Evolutionary conservation across 2,797 vertebrate genomes (phyloP), one percentile per base, ranked within the genome.

Genomic region (Pampus argenteus): DNA sequence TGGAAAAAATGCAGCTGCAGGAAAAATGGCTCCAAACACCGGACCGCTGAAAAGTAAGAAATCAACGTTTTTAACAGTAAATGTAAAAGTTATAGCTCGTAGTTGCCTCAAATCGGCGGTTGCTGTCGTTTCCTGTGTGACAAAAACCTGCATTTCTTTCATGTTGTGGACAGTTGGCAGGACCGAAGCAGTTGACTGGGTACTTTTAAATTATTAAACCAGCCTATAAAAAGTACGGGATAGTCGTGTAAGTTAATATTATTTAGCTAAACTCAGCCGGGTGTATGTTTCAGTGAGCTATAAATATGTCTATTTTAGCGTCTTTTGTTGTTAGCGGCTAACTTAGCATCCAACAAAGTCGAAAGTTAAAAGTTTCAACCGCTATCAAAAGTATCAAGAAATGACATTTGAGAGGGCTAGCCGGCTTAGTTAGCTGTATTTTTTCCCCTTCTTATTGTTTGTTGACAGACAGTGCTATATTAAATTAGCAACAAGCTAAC

Each of bases 1-100:
- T 78, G 90, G 93, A 93, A 89, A 83, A 79, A 90, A 91, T 91
- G 91, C 91, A 92, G 88, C 91, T 89, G 90, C 89, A 88, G 86
- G 89, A 92, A 92, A 91, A 94, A 94, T 94, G 93, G 91, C 88
- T 89, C 84, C 89, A 91, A 87, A 91, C 86, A 73, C 84, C 84
- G 86, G 81, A 86, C 79, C 84, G 89, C 87, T 91, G 66, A 87
- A 93, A 93, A 93, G 94, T 94, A 66, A 89, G 85, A 81, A 78
- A 74, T 60, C 29, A 38, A 18, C 7, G 38, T 66, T 69, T 57
- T 84, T 62, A 36, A 15, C 47, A 4, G 14, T n/a, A 9, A 44
- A 14, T 65, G 25, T 22, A 78, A 89, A 90, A 87, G 72, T 91
- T 91, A 1, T 4, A 8, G 1, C 17, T 31, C 2, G 3, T 23